Percentiles rank a stretch among this genome's conserved stretches.
These are phyloP conservation scores for Acanthiza pusilla DNA, from an alignment of 2,797 vertebrate genomes.

Conservation along the genomic window DNA sequence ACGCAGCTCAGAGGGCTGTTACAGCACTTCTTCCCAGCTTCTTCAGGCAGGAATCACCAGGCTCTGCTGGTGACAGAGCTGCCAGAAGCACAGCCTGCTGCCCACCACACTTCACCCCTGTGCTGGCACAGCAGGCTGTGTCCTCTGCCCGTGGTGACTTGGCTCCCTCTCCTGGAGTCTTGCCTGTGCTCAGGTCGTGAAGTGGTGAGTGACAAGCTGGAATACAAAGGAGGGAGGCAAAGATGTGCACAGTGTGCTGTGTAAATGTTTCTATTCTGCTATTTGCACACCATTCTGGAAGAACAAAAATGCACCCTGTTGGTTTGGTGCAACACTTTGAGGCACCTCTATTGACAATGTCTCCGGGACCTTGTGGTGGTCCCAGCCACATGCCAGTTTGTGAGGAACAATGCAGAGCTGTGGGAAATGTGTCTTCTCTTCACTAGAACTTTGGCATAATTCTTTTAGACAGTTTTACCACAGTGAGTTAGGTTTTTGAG, in stretches of 20 bases:
- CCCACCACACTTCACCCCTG: fast-evolving
- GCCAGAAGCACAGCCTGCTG: background rate
- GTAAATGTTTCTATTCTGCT: background rate
- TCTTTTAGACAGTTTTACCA: background rate
- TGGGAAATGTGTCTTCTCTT: background rate
- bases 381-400: background rate
- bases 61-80: background rate
- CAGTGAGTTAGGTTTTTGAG: background rate
- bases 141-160: background rate
- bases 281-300: background rate
- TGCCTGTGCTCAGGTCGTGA: background rate
- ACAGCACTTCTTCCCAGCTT: background rate
- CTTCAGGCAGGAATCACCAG: background rate
- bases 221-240: background rate
- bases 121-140: background rate
- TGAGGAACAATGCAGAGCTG: background rate
- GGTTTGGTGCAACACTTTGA: background rate
- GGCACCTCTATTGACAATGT: background rate
- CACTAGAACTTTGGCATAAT: background rate
- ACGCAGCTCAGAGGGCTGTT: background rate
- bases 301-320: background rate
- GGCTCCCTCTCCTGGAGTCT: background rate
- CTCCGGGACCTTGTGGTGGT: background rate
- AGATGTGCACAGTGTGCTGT: background rate
- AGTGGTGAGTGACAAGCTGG: background rate